Conservation (phyloP, 2,113 vertebrate species). For the Boulengerochromis microlepis region DNA sequence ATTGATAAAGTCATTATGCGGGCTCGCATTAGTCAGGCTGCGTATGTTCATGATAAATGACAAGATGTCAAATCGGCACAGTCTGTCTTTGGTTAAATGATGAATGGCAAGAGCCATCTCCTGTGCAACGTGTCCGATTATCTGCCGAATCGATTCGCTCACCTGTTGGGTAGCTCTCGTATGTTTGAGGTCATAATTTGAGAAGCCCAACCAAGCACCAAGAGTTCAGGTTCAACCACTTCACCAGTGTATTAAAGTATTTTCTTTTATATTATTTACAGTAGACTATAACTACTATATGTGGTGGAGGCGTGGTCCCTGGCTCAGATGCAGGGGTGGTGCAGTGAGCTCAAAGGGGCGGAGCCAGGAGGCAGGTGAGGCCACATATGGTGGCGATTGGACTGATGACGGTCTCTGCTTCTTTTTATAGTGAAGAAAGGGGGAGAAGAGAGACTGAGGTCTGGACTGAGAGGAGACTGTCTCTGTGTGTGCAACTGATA, state of each 20-base stretch:
- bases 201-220: neutral
- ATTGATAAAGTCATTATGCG: constrained; percentile 48
- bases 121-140: constrained; percentile 6
- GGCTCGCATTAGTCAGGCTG: constrained; percentile 1
- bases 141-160: neutral
- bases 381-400: neutral
- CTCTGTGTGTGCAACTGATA: neutral
- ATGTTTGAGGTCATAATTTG: neutral
- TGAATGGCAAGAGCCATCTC: constrained; percentile 18
- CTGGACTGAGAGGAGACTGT: neutral
- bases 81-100: constrained; percentile 20
- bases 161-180: neutral
- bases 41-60: constrained; percentile 33
- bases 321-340: neutral
- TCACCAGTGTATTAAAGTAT: fast-evolving
- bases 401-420: neutral
- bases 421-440: neutral
- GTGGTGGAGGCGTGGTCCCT: neutral
- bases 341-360: neutral
- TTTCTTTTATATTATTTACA: neutral
- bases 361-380: neutral
- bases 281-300: neutral
- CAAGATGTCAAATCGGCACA: neutral
- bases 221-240: neutral
- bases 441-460: neutral